Base-by-base conservation (phyloP, 1,140 invertebrate species). In the Drosophila jambulina region DNA sequence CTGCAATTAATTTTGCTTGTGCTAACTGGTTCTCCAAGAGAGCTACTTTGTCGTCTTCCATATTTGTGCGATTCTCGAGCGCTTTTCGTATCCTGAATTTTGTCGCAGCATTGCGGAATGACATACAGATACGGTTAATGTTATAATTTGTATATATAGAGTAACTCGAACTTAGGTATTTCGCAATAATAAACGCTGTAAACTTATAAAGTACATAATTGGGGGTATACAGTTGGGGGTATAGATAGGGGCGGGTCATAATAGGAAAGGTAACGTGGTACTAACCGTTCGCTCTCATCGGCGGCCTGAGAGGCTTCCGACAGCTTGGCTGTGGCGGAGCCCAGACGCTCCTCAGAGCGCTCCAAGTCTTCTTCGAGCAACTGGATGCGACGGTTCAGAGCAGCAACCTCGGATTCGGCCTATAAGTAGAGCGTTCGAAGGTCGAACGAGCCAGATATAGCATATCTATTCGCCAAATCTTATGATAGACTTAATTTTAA, bases 221-320 rank as follows among this genome's bases (percentile, higher is more conserved):
- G 7, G 32, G 38, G 51, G 53, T 46, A 57, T 54, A 49, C 46
- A 69, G 45, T 62, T 49, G 19, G 53, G 53, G 42, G 61, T 67
- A 60, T 42, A 42, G 21, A 51, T 27, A 21, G 13, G 43, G 49
- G 29, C 10, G 21, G 49, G 34, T 51, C 21, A 80, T 58, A 76
- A 65, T 62, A 21, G 32, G 38, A 62, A 70, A 46, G 46, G 43
- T 69, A 81, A 78, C 62, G 59, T 63, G 71, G 78, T 91, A 93
- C 95, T 95, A 96, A 99, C 99, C 99, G 98, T 97, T 99, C 99
- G 93, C 98, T 99, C 95, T 99, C 99, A 96, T 99, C 99, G 92
- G 99, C 99, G 91, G 98, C 98, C 94, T 99, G 98, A 80, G 98
- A 99, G 85, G 99, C 99, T 95, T 99, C 98, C 78, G 99, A 98